A percentile compares a stretch with the other conserved stretches of the same genome.
Evolutionary conservation across 1,140 invertebrate genomes (phyloP).

Genomic region (Drosophila chauvacae): DNA sequence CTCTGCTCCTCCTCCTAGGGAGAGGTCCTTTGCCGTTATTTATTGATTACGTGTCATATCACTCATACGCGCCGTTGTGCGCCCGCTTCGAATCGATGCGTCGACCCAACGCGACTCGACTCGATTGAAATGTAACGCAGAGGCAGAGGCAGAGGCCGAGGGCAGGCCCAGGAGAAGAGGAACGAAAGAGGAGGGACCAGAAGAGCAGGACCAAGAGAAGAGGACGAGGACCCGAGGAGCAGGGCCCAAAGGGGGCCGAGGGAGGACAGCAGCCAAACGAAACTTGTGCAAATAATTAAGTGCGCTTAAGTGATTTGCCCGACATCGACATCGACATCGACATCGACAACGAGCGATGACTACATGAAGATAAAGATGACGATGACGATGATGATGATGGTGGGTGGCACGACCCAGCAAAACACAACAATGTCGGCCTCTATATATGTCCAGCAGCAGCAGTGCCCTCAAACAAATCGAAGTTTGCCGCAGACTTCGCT

Average conservation of each 20-base stretch:
- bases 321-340: slow-evolving; percentile 35
- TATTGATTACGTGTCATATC: slow-evolving; percentile 83
- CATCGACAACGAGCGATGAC: slow-evolving; percentile 42
- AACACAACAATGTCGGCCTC: background rate
- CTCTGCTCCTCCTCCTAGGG: too few species aligned
- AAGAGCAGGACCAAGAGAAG: too few species aligned
- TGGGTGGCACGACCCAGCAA: slow-evolving; percentile 7
- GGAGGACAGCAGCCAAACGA: slow-evolving; percentile 38
- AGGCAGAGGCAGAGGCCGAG: slow-evolving; percentile 12
- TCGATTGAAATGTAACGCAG: slow-evolving; percentile 76
- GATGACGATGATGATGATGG: slow-evolving; percentile 16
- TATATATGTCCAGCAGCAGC: background rate
- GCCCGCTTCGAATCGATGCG: slow-evolving; percentile 19
- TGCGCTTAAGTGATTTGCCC: slow-evolving; percentile 80
- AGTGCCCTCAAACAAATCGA: slow-evolving; percentile 2
- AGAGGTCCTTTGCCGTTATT: slow-evolving; percentile 64
- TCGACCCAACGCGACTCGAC: slow-evolving; percentile 11
- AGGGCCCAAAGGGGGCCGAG: background rate
- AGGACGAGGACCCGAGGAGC: background rate
- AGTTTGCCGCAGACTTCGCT: background rate
- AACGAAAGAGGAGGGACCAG: background rate
- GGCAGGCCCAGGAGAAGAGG: background rate
- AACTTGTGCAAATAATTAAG: slow-evolving; percentile 83
- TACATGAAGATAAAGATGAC: slow-evolving; percentile 47
- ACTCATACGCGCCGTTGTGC: slow-evolving; percentile 71